phyloP scores from a whole-genome alignment of 2,113 vertebrate species.

The Microcebus jonahi region DNA sequence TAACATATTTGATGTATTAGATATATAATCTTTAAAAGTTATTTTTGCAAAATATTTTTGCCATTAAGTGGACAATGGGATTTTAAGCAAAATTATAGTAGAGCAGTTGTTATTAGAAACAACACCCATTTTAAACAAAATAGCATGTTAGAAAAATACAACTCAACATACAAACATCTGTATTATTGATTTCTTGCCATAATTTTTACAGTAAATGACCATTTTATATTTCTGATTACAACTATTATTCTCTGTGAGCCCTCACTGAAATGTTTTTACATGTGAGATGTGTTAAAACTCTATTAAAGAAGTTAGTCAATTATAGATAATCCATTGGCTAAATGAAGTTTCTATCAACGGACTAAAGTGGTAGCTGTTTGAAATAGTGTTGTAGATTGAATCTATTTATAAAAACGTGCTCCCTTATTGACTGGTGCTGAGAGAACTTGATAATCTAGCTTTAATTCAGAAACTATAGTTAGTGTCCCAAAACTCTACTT shows the following conservation, averaged over 20 bases:
- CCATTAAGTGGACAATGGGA: neutral
- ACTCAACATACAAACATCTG: neutral
- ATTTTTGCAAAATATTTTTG: constrained; percentile 4
- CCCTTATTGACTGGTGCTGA: constrained; percentile 73
- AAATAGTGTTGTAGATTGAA: constrained; percentile 79
- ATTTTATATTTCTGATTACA: constrained; percentile 66
- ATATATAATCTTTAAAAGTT: neutral
- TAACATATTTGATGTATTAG: neutral
- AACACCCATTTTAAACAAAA: constrained; percentile 52
- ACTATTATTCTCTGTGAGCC: constrained; percentile 40
- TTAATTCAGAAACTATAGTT: constrained; percentile 58
- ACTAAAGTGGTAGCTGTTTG: constrained; percentile 27
- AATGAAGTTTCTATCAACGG: constrained; percentile 63
- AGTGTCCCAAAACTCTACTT: constrained; percentile 72
- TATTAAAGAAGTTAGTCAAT: constrained; percentile 57
- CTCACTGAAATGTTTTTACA: constrained; percentile 62
- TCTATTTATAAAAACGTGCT: constrained; percentile 77
- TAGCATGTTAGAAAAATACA: neutral
- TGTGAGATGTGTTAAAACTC: constrained; percentile 42
- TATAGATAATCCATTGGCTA: constrained; percentile 69
- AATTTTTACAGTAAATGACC: constrained; percentile 65
- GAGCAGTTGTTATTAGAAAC: constrained; percentile 5
- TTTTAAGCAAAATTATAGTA: constrained; percentile 32
- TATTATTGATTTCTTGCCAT: constrained; percentile 64
- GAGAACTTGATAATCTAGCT: constrained; percentile 67